Evolutionary conservation across 1,140 invertebrate species (phyloP).

Genomic region (Drosophila carrolli): DNA sequence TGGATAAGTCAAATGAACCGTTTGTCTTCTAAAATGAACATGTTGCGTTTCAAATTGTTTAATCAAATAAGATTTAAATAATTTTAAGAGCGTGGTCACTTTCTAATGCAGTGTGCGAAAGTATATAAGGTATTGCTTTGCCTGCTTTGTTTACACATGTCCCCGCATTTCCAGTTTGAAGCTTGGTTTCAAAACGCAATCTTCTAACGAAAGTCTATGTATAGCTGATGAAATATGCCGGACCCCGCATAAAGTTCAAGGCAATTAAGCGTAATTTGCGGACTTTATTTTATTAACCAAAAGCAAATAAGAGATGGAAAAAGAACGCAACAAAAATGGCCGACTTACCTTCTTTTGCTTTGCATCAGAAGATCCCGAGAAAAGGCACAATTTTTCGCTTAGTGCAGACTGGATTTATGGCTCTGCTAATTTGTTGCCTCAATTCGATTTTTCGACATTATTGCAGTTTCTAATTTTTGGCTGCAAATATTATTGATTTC

Average conservation of each 20-base stretch:
- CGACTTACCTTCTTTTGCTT: slow-evolving; percentile 67
- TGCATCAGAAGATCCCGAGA: slow-evolving; percentile 35
- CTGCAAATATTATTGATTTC: slow-evolving; percentile 67
- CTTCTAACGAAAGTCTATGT: slow-evolving; percentile 37
- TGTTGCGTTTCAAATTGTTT: no score
- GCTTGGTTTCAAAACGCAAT: slow-evolving; percentile 23
- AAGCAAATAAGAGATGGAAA: slow-evolving; percentile 13
- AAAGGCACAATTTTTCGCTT: slow-evolving; percentile 38
- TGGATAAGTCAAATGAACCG: not conserved
- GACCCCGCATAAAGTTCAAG: slow-evolving; percentile 53
- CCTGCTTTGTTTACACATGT: slow-evolving; percentile 35
- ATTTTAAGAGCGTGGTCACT: no score
- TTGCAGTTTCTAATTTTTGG: slow-evolving; percentile 61
- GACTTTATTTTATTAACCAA: slow-evolving; percentile 15
- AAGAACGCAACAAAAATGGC: slow-evolving; percentile 71
- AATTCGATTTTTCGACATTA: slow-evolving; percentile 55
- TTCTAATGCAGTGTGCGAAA: not conserved
- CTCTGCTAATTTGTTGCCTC: slow-evolving; percentile 40
- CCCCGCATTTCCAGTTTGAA: slow-evolving; percentile 55
- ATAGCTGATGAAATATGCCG: slow-evolving; percentile 22
- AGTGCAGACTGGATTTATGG: slow-evolving; percentile 19
- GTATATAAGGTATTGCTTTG: slow-evolving; percentile 24
- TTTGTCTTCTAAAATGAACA: no score
- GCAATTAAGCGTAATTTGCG: slow-evolving; percentile 49
- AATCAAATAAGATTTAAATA: no score